Base-by-base conservation (phyloP, 2,888 invertebrate genomes). In the Lampropteryx suffumata region DNA sequence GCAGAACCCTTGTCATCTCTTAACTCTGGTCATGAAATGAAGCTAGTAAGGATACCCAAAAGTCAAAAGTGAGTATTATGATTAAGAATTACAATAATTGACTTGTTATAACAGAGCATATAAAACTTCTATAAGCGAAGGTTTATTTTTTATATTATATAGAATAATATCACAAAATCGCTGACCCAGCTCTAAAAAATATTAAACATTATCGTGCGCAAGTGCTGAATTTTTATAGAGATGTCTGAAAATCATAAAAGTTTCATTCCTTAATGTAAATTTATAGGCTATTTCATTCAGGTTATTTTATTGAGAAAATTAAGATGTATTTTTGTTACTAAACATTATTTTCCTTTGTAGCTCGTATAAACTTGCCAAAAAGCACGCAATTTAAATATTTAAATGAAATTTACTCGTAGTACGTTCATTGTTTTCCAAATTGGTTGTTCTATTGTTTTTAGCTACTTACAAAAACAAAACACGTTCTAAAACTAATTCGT, bases 1-100 rank as follows among this genome's bases (percentile, higher is more conserved):
- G 98, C 98, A 0, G 98, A 98, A 74, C 98, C 98, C 0, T 73
- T 94, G 33, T 92, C 92, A 11, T 82, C 90, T 21, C 73, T 91
- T 43, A 79, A 84, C 21, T 92, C 92, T 45, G 91, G 92, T 40
- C 85, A 86, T 63, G 92, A 92, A 65, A 84, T 93, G 81, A 92
- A 93, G 64, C 91, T 94, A 59, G 92, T 92, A 59, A 95, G 95
- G 82, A 94, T 94, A 76, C 92, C 93, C 35, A 95, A 96, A 82
- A 92, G 91, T 54, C 86, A 91, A 68, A 92, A 92, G 94, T 94
- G 52, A 78, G 81, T 79, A 62, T 14, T 40, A n/a, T 40, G 7
- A 21, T 21, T 21, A 3, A 21, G 5, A 21, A 21, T 3, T 3
- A 21, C 21, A 21, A 21, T 5, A 5, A 5, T 21, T n/a, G n/a